These are phyloP conservation scores for Anagrus nilaparvatae DNA, from an alignment of 1,140 invertebrate species.

Conservation along the genomic window DNA sequence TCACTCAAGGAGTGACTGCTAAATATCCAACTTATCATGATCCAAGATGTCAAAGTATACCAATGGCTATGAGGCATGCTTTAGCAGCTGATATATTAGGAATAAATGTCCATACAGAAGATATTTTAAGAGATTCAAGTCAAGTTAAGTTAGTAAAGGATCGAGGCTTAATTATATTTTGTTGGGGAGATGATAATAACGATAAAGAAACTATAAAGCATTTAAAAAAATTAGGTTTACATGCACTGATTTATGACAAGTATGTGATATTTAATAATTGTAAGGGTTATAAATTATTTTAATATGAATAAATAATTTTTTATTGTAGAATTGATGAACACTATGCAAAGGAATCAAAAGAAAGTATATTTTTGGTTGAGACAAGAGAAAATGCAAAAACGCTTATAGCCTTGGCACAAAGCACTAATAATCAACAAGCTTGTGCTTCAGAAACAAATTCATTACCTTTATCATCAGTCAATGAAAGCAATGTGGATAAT, in stretches of 20 bases:
- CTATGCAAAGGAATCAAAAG: slow-evolving; percentile 68
- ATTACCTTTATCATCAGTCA: neutral
- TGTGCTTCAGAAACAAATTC: slow-evolving; percentile 19
- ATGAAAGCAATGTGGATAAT: neutral
- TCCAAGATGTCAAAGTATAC: slow-evolving; percentile 68
- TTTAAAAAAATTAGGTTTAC: slow-evolving; percentile 76
- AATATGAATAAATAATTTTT: neutral
- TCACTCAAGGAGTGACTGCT: slow-evolving; percentile 75
- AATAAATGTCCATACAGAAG: slow-evolving; percentile 85
- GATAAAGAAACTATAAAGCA: slow-evolving; percentile 75
- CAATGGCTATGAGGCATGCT: slow-evolving; percentile 74
- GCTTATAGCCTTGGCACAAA: slow-evolving; percentile 43
- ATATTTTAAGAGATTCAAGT: slow-evolving; percentile 71
- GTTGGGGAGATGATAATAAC: slow-evolving; percentile 95
- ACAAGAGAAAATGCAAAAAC: slow-evolving; percentile 64
- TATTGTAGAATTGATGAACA: slow-evolving; percentile 60
- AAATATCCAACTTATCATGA: slow-evolving; percentile 77
- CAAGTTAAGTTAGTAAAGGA: slow-evolving; percentile 68
- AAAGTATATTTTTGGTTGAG: slow-evolving; percentile 71
- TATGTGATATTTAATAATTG: slow-evolving; percentile 26
- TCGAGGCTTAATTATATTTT: slow-evolving; percentile 77
- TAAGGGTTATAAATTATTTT: slow-evolving; percentile 5
- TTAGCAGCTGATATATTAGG: slow-evolving; percentile 71
- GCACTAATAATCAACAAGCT: slow-evolving; percentile 25
- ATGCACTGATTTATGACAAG: slow-evolving; percentile 92